phyloP scores from a whole-genome alignment of 2,113 vertebrate species.

The Anseranas semipalmata region DNA sequence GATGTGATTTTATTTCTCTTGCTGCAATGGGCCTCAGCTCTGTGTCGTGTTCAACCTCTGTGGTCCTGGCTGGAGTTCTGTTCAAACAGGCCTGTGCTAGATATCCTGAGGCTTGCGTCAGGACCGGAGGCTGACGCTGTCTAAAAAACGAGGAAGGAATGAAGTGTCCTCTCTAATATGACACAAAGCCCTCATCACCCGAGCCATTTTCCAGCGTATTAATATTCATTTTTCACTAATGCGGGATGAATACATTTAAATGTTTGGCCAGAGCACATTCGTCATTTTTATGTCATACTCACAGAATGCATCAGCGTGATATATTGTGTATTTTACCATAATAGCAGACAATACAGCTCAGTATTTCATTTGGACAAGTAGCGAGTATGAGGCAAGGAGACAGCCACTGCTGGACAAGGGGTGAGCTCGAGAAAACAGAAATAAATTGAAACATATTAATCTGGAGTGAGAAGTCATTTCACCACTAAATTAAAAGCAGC shows the following conservation, averaged over 20 bases:
- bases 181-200: slow-evolving; percentile 38
- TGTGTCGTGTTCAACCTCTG: fast-evolving
- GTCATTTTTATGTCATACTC: slow-evolving; percentile 55
- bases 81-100: not conserved
- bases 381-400: slow-evolving; percentile 16
- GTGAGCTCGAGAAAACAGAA: slow-evolving; percentile 45
- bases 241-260: slow-evolving; percentile 61
- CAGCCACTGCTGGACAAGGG: slow-evolving; percentile 4
- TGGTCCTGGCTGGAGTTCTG: not conserved
- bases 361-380: slow-evolving; percentile 40
- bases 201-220: slow-evolving; percentile 49
- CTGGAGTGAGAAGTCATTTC: slow-evolving; percentile 36
- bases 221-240: slow-evolving; percentile 75
- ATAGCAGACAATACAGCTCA: slow-evolving; percentile 61
- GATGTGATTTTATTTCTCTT: not conserved
- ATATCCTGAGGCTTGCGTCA: not conserved
- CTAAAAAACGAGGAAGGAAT: slow-evolving; percentile 23
- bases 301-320: slow-evolving; percentile 47
- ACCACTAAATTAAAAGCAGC: slow-evolving; percentile 39
- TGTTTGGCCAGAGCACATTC: slow-evolving; percentile 36
- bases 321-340: slow-evolving; percentile 65
- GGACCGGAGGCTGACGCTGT: not conserved
- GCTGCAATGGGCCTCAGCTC: not conserved
- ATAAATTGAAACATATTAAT: slow-evolving; percentile 62
- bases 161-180: slow-evolving; percentile 38